These are phyloP conservation scores for Eurystomus glaucurus DNA, from an alignment of 2,797 vertebrate species.

Conservation along the genomic window DNA sequence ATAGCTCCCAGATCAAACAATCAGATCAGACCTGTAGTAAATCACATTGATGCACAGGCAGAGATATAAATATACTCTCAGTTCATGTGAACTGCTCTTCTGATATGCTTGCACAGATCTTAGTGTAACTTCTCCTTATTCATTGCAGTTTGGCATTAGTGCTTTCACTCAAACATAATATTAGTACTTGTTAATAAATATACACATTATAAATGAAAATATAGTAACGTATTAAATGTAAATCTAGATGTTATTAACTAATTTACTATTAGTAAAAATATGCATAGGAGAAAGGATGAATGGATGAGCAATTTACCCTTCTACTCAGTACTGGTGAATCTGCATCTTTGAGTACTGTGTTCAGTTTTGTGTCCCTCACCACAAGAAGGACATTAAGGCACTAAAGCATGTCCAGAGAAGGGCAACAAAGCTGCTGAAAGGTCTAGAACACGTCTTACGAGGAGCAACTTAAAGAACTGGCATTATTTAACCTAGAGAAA, in stretches of 20 bases:
- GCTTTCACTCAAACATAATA: neutral
- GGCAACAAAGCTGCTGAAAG: no score
- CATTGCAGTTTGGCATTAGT: neutral
- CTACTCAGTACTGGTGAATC: no score
- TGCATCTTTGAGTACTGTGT: no score
- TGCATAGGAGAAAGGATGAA: neutral
- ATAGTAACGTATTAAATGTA: neutral
- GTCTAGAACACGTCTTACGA: no score
- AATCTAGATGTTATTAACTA: neutral
- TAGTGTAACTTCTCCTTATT: neutral
- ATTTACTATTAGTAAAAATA: neutral
- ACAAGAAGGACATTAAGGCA: no score
- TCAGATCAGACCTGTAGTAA: neutral
- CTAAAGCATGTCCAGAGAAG: no score
- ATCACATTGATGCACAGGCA: neutral
- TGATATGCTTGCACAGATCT: neutral
- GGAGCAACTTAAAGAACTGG: no score
- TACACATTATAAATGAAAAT: neutral
- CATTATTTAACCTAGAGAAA: no score
- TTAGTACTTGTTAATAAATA: neutral
- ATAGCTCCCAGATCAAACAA: neutral
- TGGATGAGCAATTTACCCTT: neutral
- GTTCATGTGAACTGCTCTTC: neutral
- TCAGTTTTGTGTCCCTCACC: no score
- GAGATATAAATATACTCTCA: neutral